A percentile compares a stretch with the other conserved stretches of the same genome.
Conservation (phyloP, 2,113 vertebrate species). For the Sinosuthora webbiana region DNA sequence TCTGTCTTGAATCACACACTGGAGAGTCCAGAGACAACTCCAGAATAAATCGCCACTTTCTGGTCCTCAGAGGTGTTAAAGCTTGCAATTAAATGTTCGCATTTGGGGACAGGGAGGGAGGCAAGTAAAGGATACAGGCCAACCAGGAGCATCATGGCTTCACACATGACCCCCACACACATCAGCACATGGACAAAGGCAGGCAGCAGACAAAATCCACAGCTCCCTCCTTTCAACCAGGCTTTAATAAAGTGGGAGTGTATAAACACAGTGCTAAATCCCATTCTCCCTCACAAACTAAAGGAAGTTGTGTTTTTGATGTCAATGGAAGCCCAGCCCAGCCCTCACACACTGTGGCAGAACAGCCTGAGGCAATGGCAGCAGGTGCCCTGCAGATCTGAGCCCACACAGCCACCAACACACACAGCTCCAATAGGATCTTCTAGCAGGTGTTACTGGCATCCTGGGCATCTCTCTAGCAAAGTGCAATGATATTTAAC, state of each 20-base stretch:
- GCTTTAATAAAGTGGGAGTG: not conserved
- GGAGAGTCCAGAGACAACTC: not conserved
- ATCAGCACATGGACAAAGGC: fast-evolving
- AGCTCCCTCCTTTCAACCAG: not conserved
- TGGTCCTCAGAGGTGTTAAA: not conserved
- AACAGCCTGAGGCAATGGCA: fast-evolving
- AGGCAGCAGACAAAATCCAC: not conserved
- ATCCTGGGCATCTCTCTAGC: constrained; percentile 10
- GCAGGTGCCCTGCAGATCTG: not conserved
- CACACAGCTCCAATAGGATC: not conserved
- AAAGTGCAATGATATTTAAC: constrained; percentile 17
- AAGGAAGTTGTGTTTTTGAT: not conserved
- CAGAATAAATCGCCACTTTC: not conserved
- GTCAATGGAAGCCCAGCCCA: not conserved
- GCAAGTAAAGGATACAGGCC: not conserved
- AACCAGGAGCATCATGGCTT: not conserved
- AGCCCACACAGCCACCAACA: not conserved
- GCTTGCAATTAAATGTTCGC: not conserved
- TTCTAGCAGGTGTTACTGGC: not conserved
- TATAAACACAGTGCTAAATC: not conserved
- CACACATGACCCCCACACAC: fast-evolving
- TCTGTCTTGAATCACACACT: not conserved
- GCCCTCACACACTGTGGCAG: not conserved
- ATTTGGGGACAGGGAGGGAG: not conserved
- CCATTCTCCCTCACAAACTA: not conserved